Percentiles rank a stretch among this genome's conserved stretches.
Evolutionary conservation across 2,888 invertebrate species (phyloP).

Genomic region (Melinopterus prodromus): DNA sequence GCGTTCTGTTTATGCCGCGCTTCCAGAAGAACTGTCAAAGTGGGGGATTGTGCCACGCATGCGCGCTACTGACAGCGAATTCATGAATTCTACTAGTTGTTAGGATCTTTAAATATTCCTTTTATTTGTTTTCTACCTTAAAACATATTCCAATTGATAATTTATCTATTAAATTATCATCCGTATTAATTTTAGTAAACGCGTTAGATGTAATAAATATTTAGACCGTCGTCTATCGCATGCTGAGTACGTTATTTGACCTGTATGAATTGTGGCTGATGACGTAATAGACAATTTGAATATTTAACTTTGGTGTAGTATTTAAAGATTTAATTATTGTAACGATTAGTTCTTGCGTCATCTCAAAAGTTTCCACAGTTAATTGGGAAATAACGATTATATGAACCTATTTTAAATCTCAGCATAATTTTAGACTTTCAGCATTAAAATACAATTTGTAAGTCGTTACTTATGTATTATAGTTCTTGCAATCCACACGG

Average conservation of each 20-base stretch:
- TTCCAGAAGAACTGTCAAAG: constrained; percentile 13
- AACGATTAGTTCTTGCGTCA: background rate
- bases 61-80: background rate
- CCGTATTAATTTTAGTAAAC: background rate
- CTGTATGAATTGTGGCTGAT: background rate
- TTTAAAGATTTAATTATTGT: background rate
- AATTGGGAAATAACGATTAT: no score
- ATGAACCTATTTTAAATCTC: no score
- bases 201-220: background rate
- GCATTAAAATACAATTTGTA: no score
- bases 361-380: no score
- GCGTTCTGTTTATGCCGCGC: constrained; percentile 39
- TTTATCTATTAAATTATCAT: background rate
- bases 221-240: background rate
- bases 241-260: constrained; percentile 6
- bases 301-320: background rate
- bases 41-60: constrained; percentile 16
- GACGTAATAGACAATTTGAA: background rate
- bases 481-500: no score
- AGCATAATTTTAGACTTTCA: no score
- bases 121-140: background rate
- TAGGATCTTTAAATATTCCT: background rate
- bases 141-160: background rate
- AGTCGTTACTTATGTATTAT: no score
- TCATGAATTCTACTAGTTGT: constrained; percentile 8